Percentiles rank a stretch among this genome's conserved stretches.
These are phyloP conservation scores for Pontoporia blainvillei DNA, from an alignment of 2,113 vertebrate genomes.

Conservation along the genomic window DNA sequence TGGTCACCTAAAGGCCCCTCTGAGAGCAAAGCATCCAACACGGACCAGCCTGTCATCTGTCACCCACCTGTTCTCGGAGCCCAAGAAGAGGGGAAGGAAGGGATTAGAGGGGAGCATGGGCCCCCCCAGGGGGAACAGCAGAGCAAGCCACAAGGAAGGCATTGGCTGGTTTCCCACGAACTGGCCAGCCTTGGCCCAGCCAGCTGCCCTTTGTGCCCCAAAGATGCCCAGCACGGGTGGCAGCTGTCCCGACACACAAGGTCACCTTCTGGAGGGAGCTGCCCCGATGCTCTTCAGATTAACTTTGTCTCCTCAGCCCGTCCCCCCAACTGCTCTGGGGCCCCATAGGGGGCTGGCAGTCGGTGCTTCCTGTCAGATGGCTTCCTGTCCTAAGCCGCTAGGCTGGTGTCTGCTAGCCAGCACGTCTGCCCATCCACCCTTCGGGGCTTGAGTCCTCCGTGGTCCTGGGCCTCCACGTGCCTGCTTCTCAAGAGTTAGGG, in stretches of 20 bases:
- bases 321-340: background rate
- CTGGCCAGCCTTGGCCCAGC: slow-evolving; percentile 30
- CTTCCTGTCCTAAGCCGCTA: slow-evolving; percentile 56
- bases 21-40: background rate
- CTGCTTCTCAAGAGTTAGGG: background rate
- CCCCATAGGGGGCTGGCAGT: slow-evolving; percentile 53
- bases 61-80: slow-evolving; percentile 43
- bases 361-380: slow-evolving; percentile 65
- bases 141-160: slow-evolving; percentile 19
- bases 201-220: slow-evolving; percentile 51
- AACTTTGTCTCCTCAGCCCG: background rate
- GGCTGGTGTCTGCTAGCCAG: slow-evolving; percentile 15
- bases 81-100: slow-evolving; percentile 43
- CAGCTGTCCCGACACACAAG: slow-evolving; percentile 70
- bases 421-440: background rate
- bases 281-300: slow-evolving; percentile 58
- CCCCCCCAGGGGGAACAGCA: background rate
- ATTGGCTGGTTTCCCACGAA: slow-evolving; percentile 52
- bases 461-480: background rate
- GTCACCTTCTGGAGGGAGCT: slow-evolving; percentile 69
- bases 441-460: background rate
- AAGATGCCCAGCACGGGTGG: slow-evolving; percentile 58
- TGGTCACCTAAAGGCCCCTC: background rate
- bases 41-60: slow-evolving; percentile 25
- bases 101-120: slow-evolving; percentile 44